Percentiles rank a stretch among this genome's conserved stretches.
phyloP scores from a whole-genome alignment of 2,113 vertebrate species.

The Myxocyprinus asiaticus region DNA sequence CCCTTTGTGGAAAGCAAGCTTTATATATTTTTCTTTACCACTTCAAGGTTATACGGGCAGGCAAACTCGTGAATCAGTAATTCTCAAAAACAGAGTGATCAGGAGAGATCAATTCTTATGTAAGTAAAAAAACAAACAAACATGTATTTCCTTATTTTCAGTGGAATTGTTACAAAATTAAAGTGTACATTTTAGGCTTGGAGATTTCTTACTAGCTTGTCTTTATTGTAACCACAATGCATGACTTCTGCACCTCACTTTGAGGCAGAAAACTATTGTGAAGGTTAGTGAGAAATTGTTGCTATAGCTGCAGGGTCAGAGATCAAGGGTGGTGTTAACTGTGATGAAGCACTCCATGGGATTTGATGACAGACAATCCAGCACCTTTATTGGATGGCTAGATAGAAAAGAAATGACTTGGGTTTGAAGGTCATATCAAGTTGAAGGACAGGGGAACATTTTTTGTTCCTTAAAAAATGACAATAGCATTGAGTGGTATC shows the following conservation, averaged over 20 bases:
- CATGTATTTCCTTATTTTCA: background rate
- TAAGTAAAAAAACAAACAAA: too few species aligned
- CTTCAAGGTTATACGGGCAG: too few species aligned
- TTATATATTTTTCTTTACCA: too few species aligned
- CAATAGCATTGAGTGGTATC: background rate
- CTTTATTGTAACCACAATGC: background rate
- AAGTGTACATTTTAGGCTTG: too few species aligned
- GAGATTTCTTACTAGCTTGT: background rate
- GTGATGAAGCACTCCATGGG: slow-evolving; percentile 41
- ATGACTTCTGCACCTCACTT: background rate
- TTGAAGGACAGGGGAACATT: background rate
- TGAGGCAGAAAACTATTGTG: background rate
- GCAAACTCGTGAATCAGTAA: too few species aligned
- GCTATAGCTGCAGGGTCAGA: slow-evolving; percentile 38
- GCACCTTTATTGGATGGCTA: slow-evolving; percentile 62
- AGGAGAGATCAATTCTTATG: too few species aligned
- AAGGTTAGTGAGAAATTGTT: slow-evolving; percentile 50
- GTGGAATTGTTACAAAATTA: background rate
- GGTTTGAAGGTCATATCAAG: slow-evolving; percentile 47
- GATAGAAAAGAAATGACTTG: slow-evolving; percentile 61
- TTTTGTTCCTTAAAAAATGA: background rate
- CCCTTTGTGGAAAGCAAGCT: too few species aligned
- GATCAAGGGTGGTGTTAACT: slow-evolving; percentile 55
- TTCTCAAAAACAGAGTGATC: too few species aligned
- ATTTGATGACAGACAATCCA: slow-evolving; percentile 53